Percentiles rank a stretch among this genome's conserved stretches.
Conservation (phyloP, 2,797 vertebrate species). For the Enteromius unitaeniatus region DNA sequence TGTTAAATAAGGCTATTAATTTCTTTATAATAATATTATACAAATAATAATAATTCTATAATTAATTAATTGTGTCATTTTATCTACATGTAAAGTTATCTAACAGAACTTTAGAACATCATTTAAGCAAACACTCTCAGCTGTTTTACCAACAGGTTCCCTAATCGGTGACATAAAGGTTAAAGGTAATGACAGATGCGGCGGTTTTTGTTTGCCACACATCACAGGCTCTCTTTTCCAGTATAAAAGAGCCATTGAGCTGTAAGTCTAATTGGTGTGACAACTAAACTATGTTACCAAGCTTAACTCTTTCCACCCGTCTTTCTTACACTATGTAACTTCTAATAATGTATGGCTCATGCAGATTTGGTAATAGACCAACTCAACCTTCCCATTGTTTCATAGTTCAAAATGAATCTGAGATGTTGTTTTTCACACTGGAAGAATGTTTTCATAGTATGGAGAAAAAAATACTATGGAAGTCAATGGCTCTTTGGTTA, state of each 20-base stretch:
- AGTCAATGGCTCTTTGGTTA: background rate
- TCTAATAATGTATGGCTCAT: background rate
- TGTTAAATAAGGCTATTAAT: no score
- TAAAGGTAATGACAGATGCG: background rate
- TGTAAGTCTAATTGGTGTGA: background rate
- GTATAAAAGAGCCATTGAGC: background rate
- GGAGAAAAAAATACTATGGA: background rate
- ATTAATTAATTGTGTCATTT: no score
- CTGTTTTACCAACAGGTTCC: background rate
- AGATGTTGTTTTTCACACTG: background rate
- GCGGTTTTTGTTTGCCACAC: constrained; percentile 1
- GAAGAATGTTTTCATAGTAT: background rate
- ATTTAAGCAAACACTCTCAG: background rate
- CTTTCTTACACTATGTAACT: background rate
- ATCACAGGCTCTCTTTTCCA: background rate
- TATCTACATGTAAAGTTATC: no score
- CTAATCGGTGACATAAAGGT: background rate
- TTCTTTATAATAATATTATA: no score
- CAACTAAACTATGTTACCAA: constrained; percentile 3
- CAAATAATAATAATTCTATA: background rate
- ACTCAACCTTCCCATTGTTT: background rate
- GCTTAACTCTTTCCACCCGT: background rate
- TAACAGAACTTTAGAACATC: background rate
- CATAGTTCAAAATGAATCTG: background rate
- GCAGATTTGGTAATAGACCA: background rate